phyloP scores from a whole-genome alignment of 2,888 invertebrate genomes.

The Drosophila paranaensis region DNA sequence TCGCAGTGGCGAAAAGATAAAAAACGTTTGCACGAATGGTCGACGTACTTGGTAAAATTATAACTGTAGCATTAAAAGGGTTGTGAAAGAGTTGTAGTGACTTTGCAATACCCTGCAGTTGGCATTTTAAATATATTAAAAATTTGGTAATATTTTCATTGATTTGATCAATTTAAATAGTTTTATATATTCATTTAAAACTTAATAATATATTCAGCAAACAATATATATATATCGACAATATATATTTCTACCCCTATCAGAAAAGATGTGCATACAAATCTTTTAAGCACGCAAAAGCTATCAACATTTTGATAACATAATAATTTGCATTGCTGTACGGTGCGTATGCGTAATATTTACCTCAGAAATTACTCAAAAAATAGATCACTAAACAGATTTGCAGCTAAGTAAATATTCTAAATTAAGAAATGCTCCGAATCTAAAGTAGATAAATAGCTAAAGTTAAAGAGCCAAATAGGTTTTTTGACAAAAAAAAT shows the following conservation, averaged over 20 bases:
- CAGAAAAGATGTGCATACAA: no score
- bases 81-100: background rate
- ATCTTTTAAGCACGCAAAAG: background rate
- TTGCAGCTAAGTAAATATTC: background rate
- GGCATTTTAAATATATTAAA: background rate
- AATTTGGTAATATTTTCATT: no score
- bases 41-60: slow-evolving; percentile 34
- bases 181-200: background rate
- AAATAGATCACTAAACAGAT: background rate
- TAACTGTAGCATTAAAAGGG: slow-evolving; percentile 26
- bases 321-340: background rate
- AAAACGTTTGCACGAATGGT: slow-evolving; percentile 35
- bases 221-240: no score
- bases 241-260: background rate
- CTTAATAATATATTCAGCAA: background rate
- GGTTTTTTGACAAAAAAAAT: background rate
- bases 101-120: background rate
- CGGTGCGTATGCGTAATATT: slow-evolving; percentile 9
- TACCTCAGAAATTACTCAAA: background rate
- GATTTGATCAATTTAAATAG: no score
- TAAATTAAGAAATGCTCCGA: background rate
- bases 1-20: slow-evolving; percentile 40
- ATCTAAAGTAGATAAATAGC: background rate
- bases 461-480: background rate
- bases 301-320: background rate